Conservation (phyloP, 1,140 invertebrate genomes). For the Triops longicaudatus region DNA sequence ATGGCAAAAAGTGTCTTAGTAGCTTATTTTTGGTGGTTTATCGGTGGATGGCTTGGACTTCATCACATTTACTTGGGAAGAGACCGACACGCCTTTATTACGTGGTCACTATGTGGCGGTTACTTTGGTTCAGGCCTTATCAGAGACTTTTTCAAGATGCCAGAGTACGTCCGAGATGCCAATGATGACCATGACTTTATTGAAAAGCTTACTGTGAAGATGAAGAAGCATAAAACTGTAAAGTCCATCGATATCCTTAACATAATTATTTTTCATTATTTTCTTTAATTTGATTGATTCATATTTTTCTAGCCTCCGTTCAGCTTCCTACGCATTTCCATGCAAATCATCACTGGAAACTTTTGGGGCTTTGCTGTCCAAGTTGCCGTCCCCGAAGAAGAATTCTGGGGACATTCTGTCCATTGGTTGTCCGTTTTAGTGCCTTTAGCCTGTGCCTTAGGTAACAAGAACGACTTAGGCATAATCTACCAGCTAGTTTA, state of each 20-base stretch:
- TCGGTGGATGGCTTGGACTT: constrained; percentile 75
- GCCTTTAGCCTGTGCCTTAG: constrained; percentile 61
- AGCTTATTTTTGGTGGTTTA: constrained; percentile 74
- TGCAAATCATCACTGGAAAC: constrained; percentile 65
- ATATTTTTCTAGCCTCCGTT: constrained; percentile 57
- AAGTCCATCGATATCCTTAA: constrained; percentile 29
- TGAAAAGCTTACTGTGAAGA: constrained; percentile 52
- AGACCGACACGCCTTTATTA: constrained; percentile 82
- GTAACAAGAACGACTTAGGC: constrained; percentile 52
- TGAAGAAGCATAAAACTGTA: constrained; percentile 56
- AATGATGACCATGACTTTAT: constrained; percentile 68
- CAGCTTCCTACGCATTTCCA: constrained; percentile 63
- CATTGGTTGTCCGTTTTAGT: constrained; percentile 58
- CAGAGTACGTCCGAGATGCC: constrained; percentile 74
- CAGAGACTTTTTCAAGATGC: constrained; percentile 72
- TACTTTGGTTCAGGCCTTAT: constrained; percentile 79
- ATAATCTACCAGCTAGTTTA: too few species aligned
- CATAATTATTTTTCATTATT: constrained; percentile 21
- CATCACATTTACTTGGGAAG: constrained; percentile 85
- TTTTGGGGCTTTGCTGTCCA: constrained; percentile 66
- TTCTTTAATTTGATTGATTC: constrained; percentile 17
- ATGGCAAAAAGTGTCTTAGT: constrained; percentile 54
- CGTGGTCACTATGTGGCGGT: constrained; percentile 76
- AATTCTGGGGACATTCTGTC: constrained; percentile 58
- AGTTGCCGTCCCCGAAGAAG: constrained; percentile 62